A percentile compares a stretch with the other conserved stretches of the same genome.
Conservation (phyloP, 2,797 vertebrate genomes). For the Mus minutoides region DNA sequence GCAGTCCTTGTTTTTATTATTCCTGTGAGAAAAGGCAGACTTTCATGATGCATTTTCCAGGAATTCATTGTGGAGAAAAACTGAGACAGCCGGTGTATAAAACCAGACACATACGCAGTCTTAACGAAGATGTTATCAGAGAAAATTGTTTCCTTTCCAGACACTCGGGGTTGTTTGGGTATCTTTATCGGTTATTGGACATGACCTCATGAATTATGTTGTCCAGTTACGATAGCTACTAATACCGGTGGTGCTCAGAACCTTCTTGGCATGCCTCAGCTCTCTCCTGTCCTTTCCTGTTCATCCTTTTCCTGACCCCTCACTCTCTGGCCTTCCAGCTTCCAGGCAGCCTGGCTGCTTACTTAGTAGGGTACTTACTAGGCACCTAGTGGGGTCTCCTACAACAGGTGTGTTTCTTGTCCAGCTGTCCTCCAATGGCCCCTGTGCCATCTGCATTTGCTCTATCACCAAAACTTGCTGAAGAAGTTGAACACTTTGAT, state of each 20-base stretch:
- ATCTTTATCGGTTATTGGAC: not conserved
- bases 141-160: conserved; percentile 49
- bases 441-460: too few species aligned
- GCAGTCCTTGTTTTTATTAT: not conserved
- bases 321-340: not conserved
- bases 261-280: not conserved
- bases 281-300: not conserved
- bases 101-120: conserved; percentile 32
- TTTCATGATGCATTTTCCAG: conserved; percentile 43
- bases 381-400: not conserved
- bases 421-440: too few species aligned
- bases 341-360: not conserved
- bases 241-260: not conserved
- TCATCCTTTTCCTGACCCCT: not conserved
- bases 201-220: not conserved
- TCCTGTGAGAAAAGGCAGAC: conserved; percentile 38
- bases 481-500: not conserved
- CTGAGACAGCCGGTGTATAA: conserved; percentile 9
- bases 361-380: not conserved
- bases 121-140: conserved; percentile 49
- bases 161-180: not conserved
- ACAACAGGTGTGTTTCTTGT: not conserved
- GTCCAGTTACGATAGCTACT: not conserved
- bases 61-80: conserved; percentile 51
- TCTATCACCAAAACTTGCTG: not conserved